Conservation (phyloP, 2,113 vertebrate genomes). For the Camelus dromedarius region DNA sequence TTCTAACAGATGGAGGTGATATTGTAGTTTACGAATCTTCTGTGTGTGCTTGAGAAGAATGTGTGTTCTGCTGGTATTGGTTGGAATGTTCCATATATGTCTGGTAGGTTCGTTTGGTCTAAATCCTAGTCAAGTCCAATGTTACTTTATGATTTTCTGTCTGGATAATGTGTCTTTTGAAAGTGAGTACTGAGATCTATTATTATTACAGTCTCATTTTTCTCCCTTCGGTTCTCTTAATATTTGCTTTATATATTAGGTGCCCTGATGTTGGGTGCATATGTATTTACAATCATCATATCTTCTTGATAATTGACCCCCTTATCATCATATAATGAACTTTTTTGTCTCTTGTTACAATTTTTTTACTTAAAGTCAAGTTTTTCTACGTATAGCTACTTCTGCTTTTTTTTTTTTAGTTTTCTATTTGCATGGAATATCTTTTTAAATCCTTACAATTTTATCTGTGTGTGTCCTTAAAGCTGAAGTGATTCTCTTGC, state of each 20-base stretch:
- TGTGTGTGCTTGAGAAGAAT: neutral
- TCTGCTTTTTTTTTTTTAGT: neutral
- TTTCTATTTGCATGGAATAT: neutral
- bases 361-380: neutral
- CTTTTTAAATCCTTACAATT: neutral
- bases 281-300: neutral
- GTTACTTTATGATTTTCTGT: neutral
- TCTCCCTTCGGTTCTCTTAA: neutral
- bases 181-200: neutral
- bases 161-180: neutral
- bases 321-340: neutral
- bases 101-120: neutral
- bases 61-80: neutral
- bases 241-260: neutral
- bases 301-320: neutral
- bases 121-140: neutral
- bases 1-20: neutral
- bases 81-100: neutral
- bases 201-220: neutral
- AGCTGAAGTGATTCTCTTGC: neutral
- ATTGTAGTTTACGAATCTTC: neutral
- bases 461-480: neutral
- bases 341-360: neutral
- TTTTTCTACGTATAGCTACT: neutral
- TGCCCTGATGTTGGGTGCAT: neutral